phyloP scores from a whole-genome alignment of 1,140 invertebrate genomes.

The Lamellibrachia luymesi region DNA sequence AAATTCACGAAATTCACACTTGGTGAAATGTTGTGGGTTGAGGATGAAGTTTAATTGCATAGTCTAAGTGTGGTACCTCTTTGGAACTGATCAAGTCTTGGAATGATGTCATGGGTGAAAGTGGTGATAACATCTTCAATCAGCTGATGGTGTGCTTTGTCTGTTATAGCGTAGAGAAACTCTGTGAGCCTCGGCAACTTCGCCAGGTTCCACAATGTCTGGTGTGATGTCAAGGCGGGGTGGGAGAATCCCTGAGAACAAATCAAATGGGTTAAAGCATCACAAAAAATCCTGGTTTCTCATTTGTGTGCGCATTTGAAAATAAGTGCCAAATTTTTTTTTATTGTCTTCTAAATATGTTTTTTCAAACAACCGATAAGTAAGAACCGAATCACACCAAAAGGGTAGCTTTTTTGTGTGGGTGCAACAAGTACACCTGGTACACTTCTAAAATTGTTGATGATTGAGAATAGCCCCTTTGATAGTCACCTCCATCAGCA shows the following conservation, averaged over 20 bases:
- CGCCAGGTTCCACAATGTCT: constrained; percentile 72
- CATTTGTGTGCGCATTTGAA: too few species aligned
- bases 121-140: constrained; percentile 67
- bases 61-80: constrained; percentile 49
- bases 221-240: constrained; percentile 66
- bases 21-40: too few species aligned
- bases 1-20: not conserved
- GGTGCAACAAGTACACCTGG: too few species aligned
- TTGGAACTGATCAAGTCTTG: constrained; percentile 62
- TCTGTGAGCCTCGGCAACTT: constrained; percentile 68
- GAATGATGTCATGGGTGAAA: constrained; percentile 68
- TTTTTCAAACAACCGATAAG: too few species aligned
- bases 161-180: constrained; percentile 69
- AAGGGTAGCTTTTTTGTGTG: too few species aligned
- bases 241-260: constrained; percentile 67
- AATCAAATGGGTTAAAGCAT: not conserved
- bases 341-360: not conserved
- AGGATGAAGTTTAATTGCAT: not conserved
- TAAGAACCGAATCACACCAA: too few species aligned
- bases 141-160: constrained; percentile 62
- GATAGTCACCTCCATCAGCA: too few species aligned
- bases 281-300: too few species aligned
- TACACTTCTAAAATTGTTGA: too few species aligned
- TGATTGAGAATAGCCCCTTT: too few species aligned
- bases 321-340: not conserved